Evolutionary conservation across 2,797 vertebrate genomes (phyloP).

Genomic region (Anguilla marmorata): DNA sequence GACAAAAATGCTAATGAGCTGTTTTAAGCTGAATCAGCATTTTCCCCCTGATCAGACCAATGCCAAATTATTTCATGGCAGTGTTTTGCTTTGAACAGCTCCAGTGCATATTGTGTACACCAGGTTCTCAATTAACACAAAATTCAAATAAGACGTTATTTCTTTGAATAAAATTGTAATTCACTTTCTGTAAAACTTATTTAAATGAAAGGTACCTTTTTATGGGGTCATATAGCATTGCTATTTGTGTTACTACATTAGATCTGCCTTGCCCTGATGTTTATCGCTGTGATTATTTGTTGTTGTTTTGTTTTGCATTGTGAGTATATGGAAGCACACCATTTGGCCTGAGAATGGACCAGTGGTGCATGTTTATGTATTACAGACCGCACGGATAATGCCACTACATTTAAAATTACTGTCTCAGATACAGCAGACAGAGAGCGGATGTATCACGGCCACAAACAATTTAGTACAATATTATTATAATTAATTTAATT

Average conservation of each 20-base stretch:
- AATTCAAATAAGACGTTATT: background rate
- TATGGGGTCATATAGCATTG: background rate
- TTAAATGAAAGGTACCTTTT: too few relatives aligned
- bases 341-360: too few relatives aligned
- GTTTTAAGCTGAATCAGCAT: background rate
- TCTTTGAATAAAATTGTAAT: background rate
- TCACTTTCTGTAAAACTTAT: too few relatives aligned
- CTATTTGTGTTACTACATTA: background rate
- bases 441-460: too few relatives aligned
- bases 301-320: too few relatives aligned
- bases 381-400: too few relatives aligned
- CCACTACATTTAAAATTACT: too few relatives aligned
- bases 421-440: too few relatives aligned
- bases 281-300: background rate
- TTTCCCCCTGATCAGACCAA: background rate
- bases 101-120: background rate
- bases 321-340: too few relatives aligned
- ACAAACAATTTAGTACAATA: too few relatives aligned
- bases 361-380: too few relatives aligned
- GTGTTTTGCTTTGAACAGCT: background rate
- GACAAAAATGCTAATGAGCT: background rate
- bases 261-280: background rate
- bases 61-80: background rate
- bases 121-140: background rate
- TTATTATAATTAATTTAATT: too few relatives aligned